Conservation (phyloP, 2,113 vertebrate species). For the Orthochromis malagaraziensis region DNA sequence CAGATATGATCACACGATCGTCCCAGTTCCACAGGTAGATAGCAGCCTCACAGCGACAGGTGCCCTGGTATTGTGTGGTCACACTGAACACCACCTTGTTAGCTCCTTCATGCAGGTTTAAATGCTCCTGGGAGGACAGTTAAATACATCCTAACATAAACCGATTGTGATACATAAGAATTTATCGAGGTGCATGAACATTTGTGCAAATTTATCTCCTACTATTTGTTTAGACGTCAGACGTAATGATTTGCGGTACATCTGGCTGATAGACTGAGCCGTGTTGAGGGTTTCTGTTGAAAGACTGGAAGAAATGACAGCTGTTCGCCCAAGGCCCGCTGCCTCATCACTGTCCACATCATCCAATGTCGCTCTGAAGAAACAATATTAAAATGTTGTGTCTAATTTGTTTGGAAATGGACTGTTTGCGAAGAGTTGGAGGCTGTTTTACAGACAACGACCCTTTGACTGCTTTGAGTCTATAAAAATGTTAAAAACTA, state of each 20-base stretch:
- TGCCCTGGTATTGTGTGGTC: conserved; percentile 94
- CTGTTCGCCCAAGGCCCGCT: conserved; percentile 14
- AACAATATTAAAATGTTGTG: not conserved
- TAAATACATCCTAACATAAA: not conserved
- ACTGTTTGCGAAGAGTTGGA: not conserved
- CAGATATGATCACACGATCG: conserved; percentile 88
- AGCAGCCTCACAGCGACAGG: conserved; percentile 87
- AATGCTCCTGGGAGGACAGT: conserved; percentile 59
- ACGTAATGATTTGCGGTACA: conserved; percentile 85
- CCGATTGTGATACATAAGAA: not conserved
- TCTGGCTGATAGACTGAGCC: conserved; percentile 62
- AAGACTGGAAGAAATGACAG: not conserved
- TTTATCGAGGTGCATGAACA: not conserved
- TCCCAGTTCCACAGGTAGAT: conserved; percentile 96
- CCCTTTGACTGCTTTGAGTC: not conserved
- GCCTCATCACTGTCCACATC: conserved; percentile 68
- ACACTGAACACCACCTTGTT: conserved; percentile 90
- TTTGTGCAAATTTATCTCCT: conserved; percentile 1
- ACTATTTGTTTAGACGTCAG: conserved; percentile 89
- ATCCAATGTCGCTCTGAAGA: conserved; percentile 56
- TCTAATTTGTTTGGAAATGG: not conserved
- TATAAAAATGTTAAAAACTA: not conserved
- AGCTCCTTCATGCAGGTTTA: conserved; percentile 86
- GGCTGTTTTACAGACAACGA: not conserved
- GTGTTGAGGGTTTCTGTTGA: conserved; percentile 39